phyloP scores from a whole-genome alignment of 2,797 vertebrate species.

The Tangara arthus region DNA sequence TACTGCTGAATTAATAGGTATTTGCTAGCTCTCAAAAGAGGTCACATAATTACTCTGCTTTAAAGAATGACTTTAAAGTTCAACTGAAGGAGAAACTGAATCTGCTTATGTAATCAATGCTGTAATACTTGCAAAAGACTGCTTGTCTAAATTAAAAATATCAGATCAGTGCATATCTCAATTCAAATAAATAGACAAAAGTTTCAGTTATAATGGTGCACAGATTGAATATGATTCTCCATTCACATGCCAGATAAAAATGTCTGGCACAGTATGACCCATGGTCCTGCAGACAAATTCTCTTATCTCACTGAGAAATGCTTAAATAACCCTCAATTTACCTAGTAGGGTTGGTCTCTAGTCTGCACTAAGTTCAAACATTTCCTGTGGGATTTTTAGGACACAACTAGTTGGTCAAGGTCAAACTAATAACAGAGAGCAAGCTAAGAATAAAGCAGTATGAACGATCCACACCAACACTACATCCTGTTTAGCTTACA shows the following conservation, averaged over 20 bases:
- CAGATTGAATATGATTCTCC: neutral
- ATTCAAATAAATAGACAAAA: neutral
- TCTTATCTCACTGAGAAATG: neutral
- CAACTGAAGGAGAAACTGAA: slow-evolving; percentile 42
- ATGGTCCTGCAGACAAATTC: neutral
- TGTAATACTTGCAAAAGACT: neutral
- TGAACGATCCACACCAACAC: neutral
- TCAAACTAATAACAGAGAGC: neutral
- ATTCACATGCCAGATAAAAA: neutral
- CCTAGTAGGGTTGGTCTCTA: neutral
- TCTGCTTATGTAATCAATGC: slow-evolving; percentile 26
- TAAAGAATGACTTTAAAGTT: slow-evolving; percentile 38
- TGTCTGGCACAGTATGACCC: neutral
- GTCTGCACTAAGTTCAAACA: neutral
- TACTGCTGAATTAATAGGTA: slow-evolving; percentile 62
- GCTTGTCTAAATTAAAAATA: slow-evolving; percentile 1
- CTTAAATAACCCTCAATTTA: neutral
- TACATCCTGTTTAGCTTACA: neutral
- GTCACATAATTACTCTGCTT: slow-evolving; percentile 23
- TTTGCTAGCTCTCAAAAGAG: slow-evolving; percentile 39
- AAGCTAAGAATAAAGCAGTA: neutral
- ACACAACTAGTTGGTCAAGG: neutral
- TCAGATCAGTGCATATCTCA: neutral
- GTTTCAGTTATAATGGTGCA: neutral
- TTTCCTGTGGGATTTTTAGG: neutral